Percentiles rank a stretch among this genome's conserved stretches.
These are phyloP conservation scores for Anguilla rostrata DNA, from an alignment of 2,113 vertebrate species.

Conservation along the genomic window DNA sequence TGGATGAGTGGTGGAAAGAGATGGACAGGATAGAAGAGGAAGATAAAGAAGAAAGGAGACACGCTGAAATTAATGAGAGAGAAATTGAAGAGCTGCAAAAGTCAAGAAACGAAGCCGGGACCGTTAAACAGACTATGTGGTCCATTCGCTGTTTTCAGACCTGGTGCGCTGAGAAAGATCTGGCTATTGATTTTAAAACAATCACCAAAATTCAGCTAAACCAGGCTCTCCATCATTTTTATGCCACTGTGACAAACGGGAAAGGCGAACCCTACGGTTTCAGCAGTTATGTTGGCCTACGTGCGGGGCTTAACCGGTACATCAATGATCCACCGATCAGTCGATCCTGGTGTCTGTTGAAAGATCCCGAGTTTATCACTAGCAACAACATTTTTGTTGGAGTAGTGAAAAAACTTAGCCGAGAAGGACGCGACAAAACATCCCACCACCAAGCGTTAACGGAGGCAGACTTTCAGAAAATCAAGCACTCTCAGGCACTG, in stretches of 20 bases:
- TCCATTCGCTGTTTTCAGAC: background rate
- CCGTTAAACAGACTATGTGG: constrained; percentile 19
- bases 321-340: constrained; percentile 23
- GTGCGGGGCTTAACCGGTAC: constrained; percentile 6
- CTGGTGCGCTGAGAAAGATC: constrained; percentile 16
- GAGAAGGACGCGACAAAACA: background rate
- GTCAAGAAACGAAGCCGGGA: constrained; percentile 6
- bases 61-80: background rate
- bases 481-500: constrained; percentile 3
- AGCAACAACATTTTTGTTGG: constrained; percentile 12
- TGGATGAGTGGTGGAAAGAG: too few species aligned
- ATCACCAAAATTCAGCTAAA: constrained; percentile 1
- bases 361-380: background rate
- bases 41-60: background rate
- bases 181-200: background rate
- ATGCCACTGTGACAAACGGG: background rate
- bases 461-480: constrained; percentile 23
- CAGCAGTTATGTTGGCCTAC: constrained; percentile 6
- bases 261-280: constrained; percentile 14
- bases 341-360: constrained; percentile 17
- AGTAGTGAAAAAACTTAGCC: too few species aligned
- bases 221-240: constrained; percentile 19
- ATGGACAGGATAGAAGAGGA: background rate
- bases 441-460: constrained; percentile 13
- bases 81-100: background rate